A percentile compares a stretch with the other conserved stretches of the same genome.
phyloP scores from a whole-genome alignment of 2,888 invertebrate genomes.

The Megamerina dolium region DNA sequence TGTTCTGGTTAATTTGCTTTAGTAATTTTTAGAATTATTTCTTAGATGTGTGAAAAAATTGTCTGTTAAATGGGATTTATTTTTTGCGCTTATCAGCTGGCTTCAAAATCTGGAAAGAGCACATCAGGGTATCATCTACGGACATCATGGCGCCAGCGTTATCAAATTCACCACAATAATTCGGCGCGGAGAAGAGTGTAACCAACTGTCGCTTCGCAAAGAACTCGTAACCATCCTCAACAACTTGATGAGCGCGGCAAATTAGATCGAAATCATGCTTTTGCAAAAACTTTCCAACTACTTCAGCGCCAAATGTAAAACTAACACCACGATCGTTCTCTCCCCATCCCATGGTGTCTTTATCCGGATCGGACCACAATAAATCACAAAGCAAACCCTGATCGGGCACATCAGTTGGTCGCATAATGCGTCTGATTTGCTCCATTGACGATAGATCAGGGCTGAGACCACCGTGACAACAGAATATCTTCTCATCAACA shows the following conservation, averaged over 20 bases:
- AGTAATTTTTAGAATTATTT: too few species aligned
- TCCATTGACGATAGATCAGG: slow-evolving; percentile 96
- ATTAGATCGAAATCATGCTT: slow-evolving; percentile 99
- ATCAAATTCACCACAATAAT: slow-evolving; percentile 90
- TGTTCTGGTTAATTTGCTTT: too few species aligned
- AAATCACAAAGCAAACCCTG: slow-evolving; percentile 94
- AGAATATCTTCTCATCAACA: slow-evolving; percentile 69
- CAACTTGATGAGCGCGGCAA: slow-evolving; percentile 99
- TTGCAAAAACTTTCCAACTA: slow-evolving; percentile 97
- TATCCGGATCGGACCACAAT: slow-evolving; percentile 96
- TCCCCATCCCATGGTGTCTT: slow-evolving; percentile 98
- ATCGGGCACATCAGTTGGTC: slow-evolving; percentile 98
- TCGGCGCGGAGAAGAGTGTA: slow-evolving; percentile 85
- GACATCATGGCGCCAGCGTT: slow-evolving; percentile 96
- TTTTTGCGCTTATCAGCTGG: slow-evolving; percentile 97
- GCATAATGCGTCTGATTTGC: slow-evolving; percentile 96
- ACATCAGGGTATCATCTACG: slow-evolving; percentile 98
- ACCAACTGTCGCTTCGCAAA: slow-evolving; percentile 96
- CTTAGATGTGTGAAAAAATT: too few species aligned
- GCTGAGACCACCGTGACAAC: slow-evolving; percentile 78
- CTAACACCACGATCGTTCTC: slow-evolving; percentile 99
- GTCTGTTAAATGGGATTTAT: slow-evolving; percentile 27
- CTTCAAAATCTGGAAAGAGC: slow-evolving; percentile 94
- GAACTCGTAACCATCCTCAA: slow-evolving; percentile 98
- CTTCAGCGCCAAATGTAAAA: slow-evolving; percentile 98